Conservation (phyloP, 2,113 vertebrate genomes). For the Bubo scandiacus region DNA sequence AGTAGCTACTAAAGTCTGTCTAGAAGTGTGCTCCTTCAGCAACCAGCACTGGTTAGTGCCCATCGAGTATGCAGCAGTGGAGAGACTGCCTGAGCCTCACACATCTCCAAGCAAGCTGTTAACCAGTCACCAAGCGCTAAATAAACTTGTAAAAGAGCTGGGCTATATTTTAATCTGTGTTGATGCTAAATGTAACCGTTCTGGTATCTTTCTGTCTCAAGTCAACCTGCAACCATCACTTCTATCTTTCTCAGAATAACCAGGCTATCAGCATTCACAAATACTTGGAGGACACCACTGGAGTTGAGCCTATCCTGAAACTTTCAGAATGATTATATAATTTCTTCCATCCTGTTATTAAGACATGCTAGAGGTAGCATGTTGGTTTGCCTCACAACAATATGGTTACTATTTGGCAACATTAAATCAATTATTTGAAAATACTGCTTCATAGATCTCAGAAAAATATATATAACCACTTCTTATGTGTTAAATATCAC, state of each 20-base stretch:
- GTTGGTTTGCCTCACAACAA: neutral
- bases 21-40: neutral
- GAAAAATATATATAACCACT: neutral
- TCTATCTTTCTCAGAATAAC: neutral
- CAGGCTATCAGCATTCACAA: neutral
- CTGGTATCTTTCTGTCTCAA: neutral
- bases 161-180: neutral
- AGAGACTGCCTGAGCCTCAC: neutral
- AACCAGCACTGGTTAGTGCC: neutral
- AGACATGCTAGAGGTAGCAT: neutral
- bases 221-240: neutral
- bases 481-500: neutral
- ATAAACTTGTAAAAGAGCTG: neutral
- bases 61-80: neutral
- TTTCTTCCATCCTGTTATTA: neutral
- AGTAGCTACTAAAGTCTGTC: neutral
- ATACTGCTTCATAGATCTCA: neutral
- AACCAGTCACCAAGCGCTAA: neutral
- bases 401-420: neutral
- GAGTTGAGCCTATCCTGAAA: neutral
- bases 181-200: neutral
- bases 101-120: neutral
- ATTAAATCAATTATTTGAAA: neutral
- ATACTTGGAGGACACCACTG: neutral
- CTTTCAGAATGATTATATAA: neutral